A percentile compares a stretch with the other conserved stretches of the same genome.
These are phyloP conservation scores for Crotalus tigris DNA, from an alignment of 2,113 vertebrate genomes.

Conservation along the genomic window DNA sequence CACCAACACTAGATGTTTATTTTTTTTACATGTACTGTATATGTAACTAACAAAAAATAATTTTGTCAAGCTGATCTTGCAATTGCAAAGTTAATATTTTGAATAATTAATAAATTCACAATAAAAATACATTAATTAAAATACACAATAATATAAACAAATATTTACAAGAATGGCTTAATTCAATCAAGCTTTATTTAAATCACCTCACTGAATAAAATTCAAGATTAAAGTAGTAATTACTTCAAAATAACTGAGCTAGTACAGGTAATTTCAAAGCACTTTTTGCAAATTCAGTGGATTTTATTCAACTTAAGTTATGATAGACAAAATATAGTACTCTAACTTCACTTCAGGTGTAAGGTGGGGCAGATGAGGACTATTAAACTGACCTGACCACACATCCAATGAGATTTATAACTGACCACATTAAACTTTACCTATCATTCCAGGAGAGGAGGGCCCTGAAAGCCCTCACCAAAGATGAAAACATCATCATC, in stretches of 20 bases:
- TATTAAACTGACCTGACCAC: background rate
- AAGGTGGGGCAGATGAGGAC: background rate
- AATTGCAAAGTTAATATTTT: background rate
- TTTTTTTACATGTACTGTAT: background rate
- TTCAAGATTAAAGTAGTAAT: background rate
- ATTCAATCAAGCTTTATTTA: background rate
- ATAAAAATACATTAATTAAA: background rate
- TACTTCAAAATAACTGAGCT: background rate
- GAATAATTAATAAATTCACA: background rate
- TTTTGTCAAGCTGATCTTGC: background rate
- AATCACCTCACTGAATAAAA: background rate
- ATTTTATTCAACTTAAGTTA: background rate
- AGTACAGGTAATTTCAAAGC: background rate
- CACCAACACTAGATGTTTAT: background rate
- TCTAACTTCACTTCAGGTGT: background rate
- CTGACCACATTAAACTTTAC: background rate
- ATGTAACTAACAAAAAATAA: background rate
- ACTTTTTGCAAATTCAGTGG: background rate
- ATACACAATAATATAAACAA: background rate
- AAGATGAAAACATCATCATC: too few species aligned
- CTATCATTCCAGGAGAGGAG: too few species aligned
- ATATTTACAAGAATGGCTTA: background rate
- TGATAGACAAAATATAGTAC: background rate
- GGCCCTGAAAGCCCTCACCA: too few species aligned
- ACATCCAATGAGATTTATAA: background rate